Conservation (phyloP, 2,888 invertebrate species). For the Holacanthella duospinosa region DNA sequence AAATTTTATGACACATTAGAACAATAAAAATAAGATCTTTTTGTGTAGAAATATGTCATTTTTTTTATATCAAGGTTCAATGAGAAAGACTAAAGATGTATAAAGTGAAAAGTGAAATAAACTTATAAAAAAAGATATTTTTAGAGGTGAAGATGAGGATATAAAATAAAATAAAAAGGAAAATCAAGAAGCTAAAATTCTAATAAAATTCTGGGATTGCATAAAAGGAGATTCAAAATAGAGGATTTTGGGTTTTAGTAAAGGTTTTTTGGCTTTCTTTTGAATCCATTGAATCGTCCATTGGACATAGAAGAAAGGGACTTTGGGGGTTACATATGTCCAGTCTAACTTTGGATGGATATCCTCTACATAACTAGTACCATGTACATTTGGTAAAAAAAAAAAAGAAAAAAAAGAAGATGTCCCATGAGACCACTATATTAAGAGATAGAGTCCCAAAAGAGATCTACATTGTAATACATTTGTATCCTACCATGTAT, state of each 20-base stretch:
- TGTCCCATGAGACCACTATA: slow-evolving; percentile 37
- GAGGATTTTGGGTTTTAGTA: too few relatives aligned
- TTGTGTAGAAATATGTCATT: too few relatives aligned
- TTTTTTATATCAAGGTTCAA: too few relatives aligned
- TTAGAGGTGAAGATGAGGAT: background rate
- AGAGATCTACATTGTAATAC: slow-evolving; percentile 37
- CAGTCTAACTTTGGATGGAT: too few relatives aligned
- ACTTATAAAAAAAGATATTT: background rate
- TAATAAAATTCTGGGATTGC: slow-evolving; percentile 1
- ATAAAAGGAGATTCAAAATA: background rate
- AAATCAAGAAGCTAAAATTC: slow-evolving; percentile 6
- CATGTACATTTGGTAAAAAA: background rate
- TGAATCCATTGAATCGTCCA: too few relatives aligned
- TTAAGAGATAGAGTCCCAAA: slow-evolving; percentile 38
- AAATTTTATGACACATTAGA: slow-evolving; percentile 25
- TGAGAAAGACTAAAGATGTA: too few relatives aligned
- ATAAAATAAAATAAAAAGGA: slow-evolving; percentile 7
- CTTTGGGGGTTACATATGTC: background rate
- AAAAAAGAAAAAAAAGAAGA: slow-evolving; percentile 25
- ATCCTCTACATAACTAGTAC: background rate
- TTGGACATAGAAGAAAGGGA: too few relatives aligned
- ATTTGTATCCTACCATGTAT: slow-evolving; percentile 30
- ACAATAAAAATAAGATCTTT: background rate
- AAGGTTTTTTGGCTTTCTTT: too few relatives aligned
- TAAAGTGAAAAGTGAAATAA: too few relatives aligned